These are phyloP conservation scores for Drosophila testacea DNA, from an alignment of 2,888 invertebrate genomes.

Conservation along the genomic window DNA sequence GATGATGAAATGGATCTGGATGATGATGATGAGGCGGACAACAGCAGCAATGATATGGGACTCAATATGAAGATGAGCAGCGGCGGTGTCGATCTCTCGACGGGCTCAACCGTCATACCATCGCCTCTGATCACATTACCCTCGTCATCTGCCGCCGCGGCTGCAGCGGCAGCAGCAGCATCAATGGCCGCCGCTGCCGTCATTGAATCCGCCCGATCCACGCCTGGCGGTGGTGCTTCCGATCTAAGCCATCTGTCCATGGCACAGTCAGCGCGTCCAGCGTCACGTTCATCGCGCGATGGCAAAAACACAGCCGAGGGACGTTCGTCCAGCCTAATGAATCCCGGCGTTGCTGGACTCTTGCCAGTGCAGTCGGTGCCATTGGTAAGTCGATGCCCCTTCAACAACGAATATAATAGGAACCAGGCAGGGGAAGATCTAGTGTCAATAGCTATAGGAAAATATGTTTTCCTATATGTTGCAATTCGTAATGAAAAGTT, in stretches of 20 bases:
- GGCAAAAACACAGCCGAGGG: conserved; percentile 71
- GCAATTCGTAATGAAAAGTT: too few species aligned
- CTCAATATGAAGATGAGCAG: conserved; percentile 88
- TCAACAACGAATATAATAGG: neutral
- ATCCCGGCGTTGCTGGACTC: conserved; percentile 86
- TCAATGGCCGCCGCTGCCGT: conserved; percentile 59
- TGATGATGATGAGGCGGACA: conserved; percentile 87
- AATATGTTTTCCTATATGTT: too few species aligned
- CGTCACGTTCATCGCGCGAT: conserved; percentile 70
- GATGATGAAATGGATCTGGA: conserved; percentile 85
- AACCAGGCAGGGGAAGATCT: too few species aligned
- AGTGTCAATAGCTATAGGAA: too few species aligned
- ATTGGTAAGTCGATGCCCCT: conserved; percentile 88
- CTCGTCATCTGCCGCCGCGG: conserved; percentile 58
- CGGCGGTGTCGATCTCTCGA: conserved; percentile 75
- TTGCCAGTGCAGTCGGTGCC: conserved; percentile 96
- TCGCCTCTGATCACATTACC: conserved; percentile 64
- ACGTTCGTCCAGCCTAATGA: conserved; percentile 72
- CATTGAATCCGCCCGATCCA: conserved; percentile 81
- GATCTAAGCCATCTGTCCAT: conserved; percentile 70
- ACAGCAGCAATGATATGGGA: conserved; percentile 87
- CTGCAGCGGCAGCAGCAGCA: conserved; percentile 57
- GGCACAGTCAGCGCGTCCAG: conserved; percentile 62
- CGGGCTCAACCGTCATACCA: conserved; percentile 82
- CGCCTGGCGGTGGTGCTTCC: conserved; percentile 73